Percentiles rank a stretch among this genome's conserved stretches.
Conservation (phyloP, 2,888 invertebrate species). For the Thymelicus acteon region DNA sequence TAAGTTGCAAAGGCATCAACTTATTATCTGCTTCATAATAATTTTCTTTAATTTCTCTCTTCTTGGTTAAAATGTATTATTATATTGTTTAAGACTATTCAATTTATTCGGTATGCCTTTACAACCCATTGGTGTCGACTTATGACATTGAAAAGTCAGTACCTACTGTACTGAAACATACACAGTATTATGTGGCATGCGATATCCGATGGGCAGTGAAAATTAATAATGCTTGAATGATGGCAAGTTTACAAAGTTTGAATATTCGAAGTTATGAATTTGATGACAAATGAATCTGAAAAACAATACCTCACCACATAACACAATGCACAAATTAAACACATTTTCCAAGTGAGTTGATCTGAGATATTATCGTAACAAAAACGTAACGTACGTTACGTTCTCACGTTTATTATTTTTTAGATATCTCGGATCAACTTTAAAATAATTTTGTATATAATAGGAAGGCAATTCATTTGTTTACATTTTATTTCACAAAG, state of each 20-base stretch:
- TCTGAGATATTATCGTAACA: constrained; percentile 49
- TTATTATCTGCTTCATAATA: background rate
- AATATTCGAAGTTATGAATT: background rate
- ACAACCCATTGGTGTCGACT: constrained; percentile 75
- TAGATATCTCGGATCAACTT: constrained; percentile 35
- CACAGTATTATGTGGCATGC: constrained; percentile 84
- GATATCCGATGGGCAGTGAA: constrained; percentile 52
- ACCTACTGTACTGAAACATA: constrained; percentile 61
- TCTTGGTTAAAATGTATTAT: no score
- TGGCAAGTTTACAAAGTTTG: background rate
- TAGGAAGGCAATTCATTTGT: constrained; percentile 35
- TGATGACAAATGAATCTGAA: constrained; percentile 31
- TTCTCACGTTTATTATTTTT: background rate
- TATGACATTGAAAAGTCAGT: constrained; percentile 72
- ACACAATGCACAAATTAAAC: constrained; percentile 73
- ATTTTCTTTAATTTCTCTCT: background rate
- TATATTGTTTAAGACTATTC: background rate
- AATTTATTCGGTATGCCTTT: constrained; percentile 57
- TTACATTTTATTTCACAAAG: background rate
- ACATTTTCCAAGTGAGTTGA: constrained; percentile 44
- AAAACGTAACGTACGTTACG: no score
- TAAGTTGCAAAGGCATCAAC: constrained; percentile 66
- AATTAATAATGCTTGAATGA: constrained; percentile 43
- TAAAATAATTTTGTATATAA: constrained; percentile 13
- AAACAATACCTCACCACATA: constrained; percentile 70